phyloP scores from a whole-genome alignment of 1,140 invertebrate species.

The Brachionus sp. region DNA sequence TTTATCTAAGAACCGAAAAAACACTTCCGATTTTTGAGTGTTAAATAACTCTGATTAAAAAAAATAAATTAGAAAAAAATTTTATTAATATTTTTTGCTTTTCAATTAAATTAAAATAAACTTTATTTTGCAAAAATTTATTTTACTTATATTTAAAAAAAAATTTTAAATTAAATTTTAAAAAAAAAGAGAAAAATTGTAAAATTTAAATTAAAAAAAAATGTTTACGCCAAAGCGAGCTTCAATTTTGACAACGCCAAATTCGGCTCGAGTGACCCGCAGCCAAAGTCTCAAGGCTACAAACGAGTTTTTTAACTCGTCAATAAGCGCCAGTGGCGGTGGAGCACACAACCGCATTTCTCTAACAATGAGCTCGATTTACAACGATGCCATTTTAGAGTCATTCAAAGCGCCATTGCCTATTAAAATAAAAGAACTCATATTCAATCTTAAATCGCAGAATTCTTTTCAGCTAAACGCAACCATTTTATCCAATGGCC shows the following conservation, averaged over 20 bases:
- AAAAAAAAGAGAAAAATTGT: not conserved
- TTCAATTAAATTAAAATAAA: not conserved
- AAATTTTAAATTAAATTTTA: not conserved
- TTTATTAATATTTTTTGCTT: not conserved
- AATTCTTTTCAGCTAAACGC: not conserved
- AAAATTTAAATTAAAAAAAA: not conserved
- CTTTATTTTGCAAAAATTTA: not conserved
- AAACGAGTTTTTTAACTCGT: conserved; percentile 35
- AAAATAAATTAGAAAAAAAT: too few relatives aligned
- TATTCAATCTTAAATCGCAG: conserved; percentile 35
- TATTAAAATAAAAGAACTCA: conserved; percentile 41
- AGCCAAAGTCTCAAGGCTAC: conserved; percentile 30
- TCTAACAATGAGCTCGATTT: not conserved
- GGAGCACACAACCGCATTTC: conserved; percentile 15
- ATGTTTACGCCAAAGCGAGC: conserved; percentile 39
- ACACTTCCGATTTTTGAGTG: too few relatives aligned
- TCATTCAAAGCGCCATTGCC: conserved; percentile 35
- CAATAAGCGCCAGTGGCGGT: not conserved
- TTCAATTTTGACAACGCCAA: not conserved
- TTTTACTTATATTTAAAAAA: not conserved
- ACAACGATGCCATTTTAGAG: conserved; percentile 40
- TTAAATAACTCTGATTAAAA: too few relatives aligned
- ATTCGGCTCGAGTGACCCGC: not conserved
- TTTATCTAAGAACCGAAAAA: too few relatives aligned
- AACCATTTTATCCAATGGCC: conserved; percentile 35